A percentile compares a stretch with the other conserved stretches of the same genome.
These are phyloP conservation scores for Formica exsecta DNA, from an alignment of 1,140 invertebrate species.

Conservation along the genomic window DNA sequence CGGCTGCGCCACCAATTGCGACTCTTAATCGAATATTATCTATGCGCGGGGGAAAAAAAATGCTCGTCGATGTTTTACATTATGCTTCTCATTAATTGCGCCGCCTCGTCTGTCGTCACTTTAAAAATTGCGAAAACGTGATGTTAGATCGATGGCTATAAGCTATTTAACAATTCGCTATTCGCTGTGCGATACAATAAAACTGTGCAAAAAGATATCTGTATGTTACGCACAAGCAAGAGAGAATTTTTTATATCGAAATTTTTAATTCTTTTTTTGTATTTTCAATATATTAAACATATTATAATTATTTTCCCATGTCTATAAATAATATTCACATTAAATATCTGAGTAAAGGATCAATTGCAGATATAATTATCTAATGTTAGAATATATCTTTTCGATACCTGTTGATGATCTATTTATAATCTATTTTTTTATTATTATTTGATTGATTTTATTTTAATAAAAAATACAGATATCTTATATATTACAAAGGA, in stretches of 20 bases:
- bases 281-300: not conserved
- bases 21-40: slow-evolving; percentile 52
- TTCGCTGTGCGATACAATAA: not conserved
- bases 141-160: not conserved
- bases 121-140: slow-evolving; percentile 3
- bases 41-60: slow-evolving; percentile 12
- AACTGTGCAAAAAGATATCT: not conserved
- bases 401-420: not conserved
- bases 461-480: not conserved
- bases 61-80: slow-evolving; percentile 20
- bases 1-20: slow-evolving; percentile 24
- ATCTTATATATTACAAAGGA: not conserved
- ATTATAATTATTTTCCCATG: not conserved
- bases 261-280: not conserved
- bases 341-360: not conserved
- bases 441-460: not conserved
- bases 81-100: slow-evolving; percentile 25
- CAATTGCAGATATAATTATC: not conserved
- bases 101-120: slow-evolving; percentile 15
- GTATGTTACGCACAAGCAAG: not conserved
- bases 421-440: not conserved
- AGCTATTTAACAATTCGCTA: not conserved
- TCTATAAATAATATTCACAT: not conserved
- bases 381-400: not conserved
- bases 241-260: not conserved